Conservation (phyloP, 2,113 vertebrate genomes). For the Pachypanchax playfairii region DNA sequence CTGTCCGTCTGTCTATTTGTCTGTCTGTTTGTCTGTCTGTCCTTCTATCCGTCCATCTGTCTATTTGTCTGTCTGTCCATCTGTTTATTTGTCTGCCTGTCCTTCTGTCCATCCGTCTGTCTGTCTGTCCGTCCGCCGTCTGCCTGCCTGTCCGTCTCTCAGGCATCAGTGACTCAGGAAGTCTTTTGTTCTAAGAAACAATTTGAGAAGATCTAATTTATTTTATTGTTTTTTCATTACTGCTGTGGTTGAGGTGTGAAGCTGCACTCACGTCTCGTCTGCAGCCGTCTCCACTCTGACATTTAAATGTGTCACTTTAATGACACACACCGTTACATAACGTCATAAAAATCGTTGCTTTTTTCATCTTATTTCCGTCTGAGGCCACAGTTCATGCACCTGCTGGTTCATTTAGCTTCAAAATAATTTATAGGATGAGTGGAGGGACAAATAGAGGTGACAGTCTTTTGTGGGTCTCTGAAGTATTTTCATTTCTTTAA, state of each 20-base stretch:
- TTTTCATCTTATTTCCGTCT: constrained; percentile 16
- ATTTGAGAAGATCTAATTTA: not conserved
- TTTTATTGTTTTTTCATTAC: constrained; percentile 45
- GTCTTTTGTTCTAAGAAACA: not conserved
- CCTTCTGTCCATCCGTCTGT: no score
- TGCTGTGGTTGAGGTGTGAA: not conserved
- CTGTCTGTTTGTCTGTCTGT: no score
- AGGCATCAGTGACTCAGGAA: not conserved
- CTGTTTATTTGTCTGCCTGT: no score
- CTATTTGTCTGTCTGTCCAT: no score
- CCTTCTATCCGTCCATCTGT: no score
- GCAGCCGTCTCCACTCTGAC: constrained; percentile 36
- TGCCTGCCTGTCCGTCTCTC: no score
- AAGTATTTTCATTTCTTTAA: constrained; percentile 35
- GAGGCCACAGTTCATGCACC: constrained; percentile 8
- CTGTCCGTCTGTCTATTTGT: no score
- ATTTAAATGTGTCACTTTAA: constrained; percentile 54
- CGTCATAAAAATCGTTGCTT: constrained; percentile 9
- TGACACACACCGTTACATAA: constrained; percentile 31
- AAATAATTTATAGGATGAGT: constrained; percentile 29
- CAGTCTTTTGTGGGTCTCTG: constrained; percentile 1
- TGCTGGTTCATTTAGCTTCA: constrained; percentile 48
- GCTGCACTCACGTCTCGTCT: constrained; percentile 1
- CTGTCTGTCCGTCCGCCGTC: no score
- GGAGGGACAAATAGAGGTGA: constrained; percentile 38